Evolutionary conservation across 2,113 vertebrate genomes (phyloP).

Genomic region (Nothocercus julius): DNA sequence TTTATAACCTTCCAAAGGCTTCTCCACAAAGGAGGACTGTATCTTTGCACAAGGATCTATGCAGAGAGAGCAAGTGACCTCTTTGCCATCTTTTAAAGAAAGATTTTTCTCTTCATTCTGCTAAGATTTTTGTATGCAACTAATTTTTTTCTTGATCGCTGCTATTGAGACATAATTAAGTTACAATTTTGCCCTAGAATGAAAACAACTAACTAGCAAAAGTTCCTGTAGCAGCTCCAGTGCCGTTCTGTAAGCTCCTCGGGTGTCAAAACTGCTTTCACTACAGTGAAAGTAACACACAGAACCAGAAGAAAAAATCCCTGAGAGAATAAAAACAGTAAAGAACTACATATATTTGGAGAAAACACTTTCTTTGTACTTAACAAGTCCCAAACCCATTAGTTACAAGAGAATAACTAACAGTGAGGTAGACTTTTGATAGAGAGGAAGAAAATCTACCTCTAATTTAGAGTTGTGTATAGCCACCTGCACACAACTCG

Average conservation of each 20-base stretch:
- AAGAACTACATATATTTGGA: not conserved
- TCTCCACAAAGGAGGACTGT: not conserved
- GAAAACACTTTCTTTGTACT: not conserved
- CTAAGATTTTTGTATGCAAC: not conserved
- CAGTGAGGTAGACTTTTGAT: not conserved
- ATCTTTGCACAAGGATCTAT: not conserved
- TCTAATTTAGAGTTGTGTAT: not conserved
- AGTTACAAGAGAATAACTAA: not conserved
- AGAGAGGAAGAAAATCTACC: not conserved
- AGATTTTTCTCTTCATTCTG: not conserved
- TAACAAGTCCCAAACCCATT: not conserved
- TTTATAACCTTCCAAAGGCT: not conserved
- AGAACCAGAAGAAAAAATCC: not conserved
- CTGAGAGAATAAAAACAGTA: not conserved
- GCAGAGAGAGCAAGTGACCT: not conserved
- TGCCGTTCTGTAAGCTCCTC: not conserved
- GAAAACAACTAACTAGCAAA: constrained; percentile 29
- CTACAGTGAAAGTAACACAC: not conserved
- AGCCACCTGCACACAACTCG: not conserved
- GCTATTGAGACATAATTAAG: not conserved
- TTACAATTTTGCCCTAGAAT: not conserved
- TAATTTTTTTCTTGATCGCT: not conserved
- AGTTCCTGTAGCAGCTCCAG: not conserved
- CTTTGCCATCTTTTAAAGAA: not conserved
- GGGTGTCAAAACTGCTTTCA: not conserved